These are phyloP conservation scores for Octopus sinensis DNA, from an alignment of 1,140 invertebrate species.

Conservation along the genomic window DNA sequence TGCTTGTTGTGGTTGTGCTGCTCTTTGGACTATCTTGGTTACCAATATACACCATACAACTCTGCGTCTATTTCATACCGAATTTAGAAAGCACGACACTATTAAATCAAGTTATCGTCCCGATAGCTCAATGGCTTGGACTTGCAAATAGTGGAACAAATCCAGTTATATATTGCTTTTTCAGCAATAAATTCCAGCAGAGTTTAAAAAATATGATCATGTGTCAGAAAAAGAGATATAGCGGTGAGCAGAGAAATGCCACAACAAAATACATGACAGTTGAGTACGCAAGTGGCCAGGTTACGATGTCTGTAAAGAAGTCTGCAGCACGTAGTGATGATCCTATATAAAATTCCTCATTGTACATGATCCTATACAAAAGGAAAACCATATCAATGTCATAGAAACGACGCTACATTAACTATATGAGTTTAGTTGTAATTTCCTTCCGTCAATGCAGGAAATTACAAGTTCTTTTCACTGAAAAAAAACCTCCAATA, in stretches of 20 bases:
- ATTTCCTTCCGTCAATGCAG: too few species aligned
- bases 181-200: slow-evolving; percentile 91
- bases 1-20: slow-evolving; percentile 91
- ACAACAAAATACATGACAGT: slow-evolving; percentile 42
- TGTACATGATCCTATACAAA: too few species aligned
- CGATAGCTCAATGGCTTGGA: slow-evolving; percentile 93
- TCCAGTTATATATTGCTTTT: slow-evolving; percentile 94
- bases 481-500: too few species aligned
- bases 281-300: slow-evolving; percentile 39
- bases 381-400: too few species aligned
- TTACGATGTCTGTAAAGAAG: slow-evolving; percentile 26
- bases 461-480: too few species aligned
- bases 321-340: not conserved
- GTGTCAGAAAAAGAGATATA: slow-evolving; percentile 21
- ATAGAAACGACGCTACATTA: too few species aligned
- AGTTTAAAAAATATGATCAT: slow-evolving; percentile 66
- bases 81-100: slow-evolving; percentile 59
- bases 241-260: slow-evolving; percentile 26
- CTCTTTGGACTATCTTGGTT: slow-evolving; percentile 94
- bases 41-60: slow-evolving; percentile 72
- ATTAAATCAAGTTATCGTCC: slow-evolving; percentile 71
- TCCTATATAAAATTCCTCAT: not conserved
- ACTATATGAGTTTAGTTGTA: too few species aligned
- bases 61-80: slow-evolving; percentile 36
- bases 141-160: slow-evolving; percentile 97